Evolutionary conservation across 2,797 vertebrate species (phyloP).

Genomic region (Poecile montanus): DNA sequence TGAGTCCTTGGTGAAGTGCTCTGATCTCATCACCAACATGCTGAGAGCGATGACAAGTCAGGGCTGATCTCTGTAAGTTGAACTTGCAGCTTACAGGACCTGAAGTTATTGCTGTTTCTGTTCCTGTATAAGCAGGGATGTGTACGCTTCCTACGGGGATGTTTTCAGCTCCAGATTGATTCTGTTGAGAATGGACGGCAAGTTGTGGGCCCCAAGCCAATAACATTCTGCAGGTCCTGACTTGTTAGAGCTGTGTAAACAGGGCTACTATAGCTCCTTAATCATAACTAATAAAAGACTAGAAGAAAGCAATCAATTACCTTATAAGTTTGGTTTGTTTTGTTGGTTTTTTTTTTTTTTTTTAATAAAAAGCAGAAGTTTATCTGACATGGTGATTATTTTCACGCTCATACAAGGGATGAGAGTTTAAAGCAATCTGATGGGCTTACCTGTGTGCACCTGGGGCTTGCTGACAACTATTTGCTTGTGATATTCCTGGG

Average conservation of each 20-base stretch:
- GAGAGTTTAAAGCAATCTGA: background rate
- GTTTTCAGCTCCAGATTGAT: constrained; percentile 75
- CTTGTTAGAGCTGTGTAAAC: constrained; percentile 78
- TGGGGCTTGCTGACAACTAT: background rate
- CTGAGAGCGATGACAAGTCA: constrained; percentile 65
- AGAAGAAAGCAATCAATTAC: constrained; percentile 74
- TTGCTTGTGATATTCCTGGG: background rate
- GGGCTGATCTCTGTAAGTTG: constrained; percentile 62
- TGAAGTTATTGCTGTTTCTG: constrained; percentile 61
- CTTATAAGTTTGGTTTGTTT: constrained; percentile 41
- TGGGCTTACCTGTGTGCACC: background rate
- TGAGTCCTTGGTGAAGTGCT: constrained; percentile 38
- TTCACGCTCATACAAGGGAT: background rate
- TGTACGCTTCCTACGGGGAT: constrained; percentile 63
- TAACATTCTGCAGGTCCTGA: constrained; percentile 74
- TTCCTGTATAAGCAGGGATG: constrained; percentile 45
- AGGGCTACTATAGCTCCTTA: constrained; percentile 67
- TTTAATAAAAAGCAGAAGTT: constrained; percentile 56
- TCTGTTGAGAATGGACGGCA: constrained; percentile 69
- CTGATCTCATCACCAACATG: constrained; percentile 45
- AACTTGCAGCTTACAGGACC: constrained; percentile 64
- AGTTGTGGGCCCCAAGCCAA: constrained; percentile 71
- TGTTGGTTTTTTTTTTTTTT: background rate
- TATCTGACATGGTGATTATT: constrained; percentile 21
- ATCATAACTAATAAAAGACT: constrained; percentile 74